A percentile compares a stretch with the other conserved stretches of the same genome.
These are phyloP conservation scores for Desmophyllum pertusum DNA, from an alignment of 92 coral and sea anemone genomes.

Conservation along the genomic window DNA sequence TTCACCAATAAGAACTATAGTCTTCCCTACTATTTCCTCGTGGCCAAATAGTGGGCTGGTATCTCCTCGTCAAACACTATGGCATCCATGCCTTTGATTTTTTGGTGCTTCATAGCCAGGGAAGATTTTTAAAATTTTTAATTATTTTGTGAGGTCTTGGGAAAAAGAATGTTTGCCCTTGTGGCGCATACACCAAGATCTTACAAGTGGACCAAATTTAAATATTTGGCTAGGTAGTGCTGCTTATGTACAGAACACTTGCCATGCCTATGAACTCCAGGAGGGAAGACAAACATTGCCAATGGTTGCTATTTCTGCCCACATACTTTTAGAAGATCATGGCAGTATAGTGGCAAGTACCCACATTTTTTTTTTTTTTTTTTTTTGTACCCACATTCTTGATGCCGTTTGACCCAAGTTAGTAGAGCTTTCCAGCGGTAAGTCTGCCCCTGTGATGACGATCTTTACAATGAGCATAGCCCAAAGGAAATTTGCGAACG, in stretches of 20 bases:
- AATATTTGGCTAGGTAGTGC: conserved; percentile 39
- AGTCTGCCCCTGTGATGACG: conserved; percentile 42
- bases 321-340: conserved; percentile 9
- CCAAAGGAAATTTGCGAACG: conserved; percentile 35
- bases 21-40: conserved; percentile 12
- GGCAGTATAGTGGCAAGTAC: conserved; percentile 20
- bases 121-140: conserved; percentile 58
- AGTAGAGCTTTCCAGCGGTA: conserved; percentile 12
- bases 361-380: too few species aligned
- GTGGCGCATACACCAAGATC: conserved; percentile 61
- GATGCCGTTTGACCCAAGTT: conserved; percentile 62
- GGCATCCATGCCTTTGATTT: conserved; percentile 22
- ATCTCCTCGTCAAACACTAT: conserved; percentile 13
- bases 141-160: conserved; percentile 44
- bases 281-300: conserved; percentile 26
- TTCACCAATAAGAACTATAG: conserved; percentile 16
- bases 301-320: conserved; percentile 11
- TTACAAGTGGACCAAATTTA: conserved; percentile 58
- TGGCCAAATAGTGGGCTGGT: conserved; percentile 16
- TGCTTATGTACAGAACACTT: conserved; percentile 30
- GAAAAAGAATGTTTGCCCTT: conserved; percentile 56
- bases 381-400: too few species aligned
- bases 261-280: conserved; percentile 31
- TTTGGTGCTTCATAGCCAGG: conserved; percentile 36
- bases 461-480: conserved; percentile 42